Conservation (phyloP, 1,140 invertebrate genomes). For the Diabrotica undecimpunctata region DNA sequence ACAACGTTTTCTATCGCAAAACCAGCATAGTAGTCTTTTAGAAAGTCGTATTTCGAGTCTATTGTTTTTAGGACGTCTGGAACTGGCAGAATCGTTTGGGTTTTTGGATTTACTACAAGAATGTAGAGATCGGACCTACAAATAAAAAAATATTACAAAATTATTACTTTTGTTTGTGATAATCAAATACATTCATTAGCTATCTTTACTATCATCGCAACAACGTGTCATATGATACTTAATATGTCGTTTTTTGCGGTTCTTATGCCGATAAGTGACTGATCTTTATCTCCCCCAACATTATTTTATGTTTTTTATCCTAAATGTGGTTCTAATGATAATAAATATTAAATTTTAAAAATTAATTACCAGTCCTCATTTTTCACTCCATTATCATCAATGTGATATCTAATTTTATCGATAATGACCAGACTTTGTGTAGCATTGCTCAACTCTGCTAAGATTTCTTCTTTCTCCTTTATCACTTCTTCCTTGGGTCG, state of each 20-base stretch:
- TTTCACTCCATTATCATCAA: conserved; percentile 64
- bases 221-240: too few species aligned
- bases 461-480: conserved; percentile 64
- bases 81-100: conserved; percentile 72
- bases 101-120: conserved; percentile 74
- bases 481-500: conserved; percentile 69
- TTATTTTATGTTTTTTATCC: too few species aligned
- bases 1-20: conserved; percentile 83
- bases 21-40: conserved; percentile 72
- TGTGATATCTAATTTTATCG: conserved; percentile 74
- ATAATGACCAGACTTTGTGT: conserved; percentile 72
- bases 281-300: too few species aligned
- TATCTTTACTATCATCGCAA: too few species aligned
- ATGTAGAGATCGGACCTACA: conserved; percentile 83
- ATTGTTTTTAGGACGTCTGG: conserved; percentile 78
- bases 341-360: too few species aligned
- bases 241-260: too few species aligned
- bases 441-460: conserved; percentile 68
- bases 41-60: conserved; percentile 79
- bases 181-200: background rate
- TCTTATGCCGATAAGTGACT: too few species aligned
- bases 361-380: conserved; percentile 59
- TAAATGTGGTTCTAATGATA: too few species aligned
- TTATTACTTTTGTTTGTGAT: background rate
- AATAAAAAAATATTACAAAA: conserved; percentile 14